A percentile compares a stretch with the other conserved stretches of the same genome.
phyloP scores from a whole-genome alignment of 2,888 invertebrate genomes.

The Axea sp. region DNA sequence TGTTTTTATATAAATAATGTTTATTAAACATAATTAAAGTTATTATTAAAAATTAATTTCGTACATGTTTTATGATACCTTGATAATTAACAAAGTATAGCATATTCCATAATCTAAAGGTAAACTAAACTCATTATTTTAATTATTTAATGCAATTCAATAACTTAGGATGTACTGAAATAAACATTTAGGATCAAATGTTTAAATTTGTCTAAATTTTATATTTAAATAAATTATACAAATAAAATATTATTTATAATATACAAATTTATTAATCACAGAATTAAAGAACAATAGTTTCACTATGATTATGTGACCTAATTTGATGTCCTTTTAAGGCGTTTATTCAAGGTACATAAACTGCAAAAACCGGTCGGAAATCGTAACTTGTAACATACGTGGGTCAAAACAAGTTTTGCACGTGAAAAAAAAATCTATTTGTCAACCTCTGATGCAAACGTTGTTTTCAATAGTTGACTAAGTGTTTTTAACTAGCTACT shows the following conservation, averaged over 20 bases:
- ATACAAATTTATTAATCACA: no score
- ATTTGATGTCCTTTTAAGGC: slow-evolving; percentile 37
- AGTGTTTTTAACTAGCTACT: no score
- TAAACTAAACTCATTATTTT: slow-evolving; percentile 6
- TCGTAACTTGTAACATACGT: slow-evolving; percentile 28
- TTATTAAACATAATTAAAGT: no score
- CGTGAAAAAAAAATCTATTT: slow-evolving; percentile 39
- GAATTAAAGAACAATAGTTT: slow-evolving; percentile 24
- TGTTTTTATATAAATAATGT: no score
- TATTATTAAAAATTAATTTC: no score
- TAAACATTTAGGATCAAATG: no score
- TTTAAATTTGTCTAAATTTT: no score
- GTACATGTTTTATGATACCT: no score
- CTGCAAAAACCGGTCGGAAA: slow-evolving; percentile 28
- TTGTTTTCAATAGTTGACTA: no score
- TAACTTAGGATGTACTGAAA: slow-evolving; percentile 12
- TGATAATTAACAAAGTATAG: no score
- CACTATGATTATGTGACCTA: slow-evolving; percentile 17
- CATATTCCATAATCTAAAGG: slow-evolving; percentile 11
- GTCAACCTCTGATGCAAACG: slow-evolving; percentile 14
- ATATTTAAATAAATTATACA: neutral
- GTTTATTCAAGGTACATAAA: slow-evolving; percentile 24
- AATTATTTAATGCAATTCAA: slow-evolving; percentile 13
- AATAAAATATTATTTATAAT: no score
- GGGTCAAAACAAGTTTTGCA: slow-evolving; percentile 45